Percentiles rank a stretch among this genome's conserved stretches.
phyloP scores from a whole-genome alignment of 2,797 vertebrate species.

The Hypotaenidia okinawae region DNA sequence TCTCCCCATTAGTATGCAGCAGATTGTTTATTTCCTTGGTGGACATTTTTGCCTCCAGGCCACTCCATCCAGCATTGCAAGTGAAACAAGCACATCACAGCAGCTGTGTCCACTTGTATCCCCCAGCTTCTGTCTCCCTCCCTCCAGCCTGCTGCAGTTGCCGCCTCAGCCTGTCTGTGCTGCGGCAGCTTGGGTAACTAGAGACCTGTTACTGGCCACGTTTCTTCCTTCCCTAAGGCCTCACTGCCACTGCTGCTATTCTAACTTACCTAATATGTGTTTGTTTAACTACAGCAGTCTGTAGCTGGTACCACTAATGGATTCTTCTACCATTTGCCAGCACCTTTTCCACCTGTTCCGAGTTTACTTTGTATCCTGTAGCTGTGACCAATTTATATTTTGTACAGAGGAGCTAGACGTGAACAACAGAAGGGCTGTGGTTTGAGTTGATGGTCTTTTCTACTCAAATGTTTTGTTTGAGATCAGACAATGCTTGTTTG shows the following conservation, averaged over 20 bases:
- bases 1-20: neutral
- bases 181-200: neutral
- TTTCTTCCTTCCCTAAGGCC: neutral
- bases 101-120: neutral
- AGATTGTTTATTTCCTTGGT: neutral
- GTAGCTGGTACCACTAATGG: neutral
- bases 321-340: neutral
- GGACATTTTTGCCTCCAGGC: conserved; percentile 7
- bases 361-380: neutral
- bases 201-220: neutral
- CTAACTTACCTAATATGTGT: rapidly evolving
- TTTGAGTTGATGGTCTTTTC: neutral
- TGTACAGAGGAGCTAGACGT: rapidly evolving
- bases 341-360: rapidly evolving
- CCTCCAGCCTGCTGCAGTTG: rapidly evolving
- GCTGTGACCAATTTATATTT: neutral
- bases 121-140: neutral
- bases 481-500: neutral
- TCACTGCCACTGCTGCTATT: neutral
- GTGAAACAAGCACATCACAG: neutral
- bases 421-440: neutral
- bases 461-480: neutral
- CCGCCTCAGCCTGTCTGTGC: neutral
- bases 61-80: neutral
- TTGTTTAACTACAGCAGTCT: neutral